Conservation (phyloP, 1,140 invertebrate species). For the Daktulosphaira vitifoliae region DNA sequence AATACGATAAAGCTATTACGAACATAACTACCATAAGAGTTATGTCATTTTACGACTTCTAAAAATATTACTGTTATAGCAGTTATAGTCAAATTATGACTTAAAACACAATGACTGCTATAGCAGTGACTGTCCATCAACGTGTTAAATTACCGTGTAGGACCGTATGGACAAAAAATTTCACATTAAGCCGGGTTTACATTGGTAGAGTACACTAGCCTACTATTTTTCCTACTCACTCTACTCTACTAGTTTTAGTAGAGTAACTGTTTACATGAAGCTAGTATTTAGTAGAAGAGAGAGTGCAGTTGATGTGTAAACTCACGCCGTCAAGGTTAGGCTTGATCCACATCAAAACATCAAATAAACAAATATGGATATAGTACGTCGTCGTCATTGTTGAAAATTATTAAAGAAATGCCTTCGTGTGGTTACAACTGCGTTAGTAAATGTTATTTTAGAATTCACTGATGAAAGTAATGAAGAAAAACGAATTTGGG, state of each 20-base stretch:
- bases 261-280: slow-evolving; percentile 11
- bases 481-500: slow-evolving; percentile 24
- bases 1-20: too few species aligned
- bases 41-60: too few species aligned
- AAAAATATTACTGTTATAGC: too few species aligned
- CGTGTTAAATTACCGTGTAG: too few species aligned
- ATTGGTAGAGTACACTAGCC: slow-evolving; percentile 25
- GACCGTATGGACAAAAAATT: too few species aligned
- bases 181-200: slow-evolving; percentile 15
- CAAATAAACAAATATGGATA: slow-evolving; percentile 1
- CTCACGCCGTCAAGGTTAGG: background rate
- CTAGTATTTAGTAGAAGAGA: slow-evolving; percentile 10
- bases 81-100: too few species aligned
- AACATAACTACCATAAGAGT: too few species aligned
- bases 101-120: too few species aligned
- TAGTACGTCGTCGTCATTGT: background rate
- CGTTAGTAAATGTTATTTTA: slow-evolving; percentile 11
- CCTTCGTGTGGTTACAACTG: slow-evolving; percentile 13
- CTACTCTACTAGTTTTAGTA: slow-evolving; percentile 27
- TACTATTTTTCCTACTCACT: slow-evolving; percentile 27
- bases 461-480: slow-evolving; percentile 16
- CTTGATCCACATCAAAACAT: background rate
- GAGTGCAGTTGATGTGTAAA: background rate
- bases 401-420: slow-evolving; percentile 17
- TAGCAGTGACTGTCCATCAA: too few species aligned